Conservation (phyloP, 64 coral and sea anemone species). For the Orbicella faveolata region DNA sequence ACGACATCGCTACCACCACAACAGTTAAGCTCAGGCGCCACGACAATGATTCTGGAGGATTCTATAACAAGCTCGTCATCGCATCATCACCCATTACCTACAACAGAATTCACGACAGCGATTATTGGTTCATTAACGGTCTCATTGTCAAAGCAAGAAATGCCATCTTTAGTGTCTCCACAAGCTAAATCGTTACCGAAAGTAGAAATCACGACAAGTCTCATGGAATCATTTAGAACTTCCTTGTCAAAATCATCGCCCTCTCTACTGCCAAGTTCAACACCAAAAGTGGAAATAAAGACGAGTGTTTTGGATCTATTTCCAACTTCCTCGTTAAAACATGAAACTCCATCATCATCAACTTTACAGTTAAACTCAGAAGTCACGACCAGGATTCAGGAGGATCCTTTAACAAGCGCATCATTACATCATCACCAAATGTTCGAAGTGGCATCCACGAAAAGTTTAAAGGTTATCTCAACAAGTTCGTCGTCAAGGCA, state of each 20-base stretch:
- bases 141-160: neutral
- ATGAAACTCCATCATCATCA: neutral
- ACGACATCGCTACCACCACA: neutral
- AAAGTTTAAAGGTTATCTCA: neutral
- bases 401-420: too few species aligned
- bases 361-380: neutral
- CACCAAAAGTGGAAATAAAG: neutral
- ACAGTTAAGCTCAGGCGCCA: neutral
- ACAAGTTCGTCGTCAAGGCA: neutral
- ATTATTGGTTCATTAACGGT: neutral
- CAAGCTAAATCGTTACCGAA: neutral
- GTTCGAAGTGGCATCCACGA: neutral
- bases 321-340: neutral
- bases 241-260: neutral
- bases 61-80: neutral
- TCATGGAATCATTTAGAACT: neutral
- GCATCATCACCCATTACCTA: neutral
- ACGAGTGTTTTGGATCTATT: neutral
- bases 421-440: too few species aligned
- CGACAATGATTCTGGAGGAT: neutral
- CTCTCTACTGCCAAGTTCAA: neutral
- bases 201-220: neutral
- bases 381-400: too few species aligned
- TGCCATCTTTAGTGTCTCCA: neutral
- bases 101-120: neutral